Evolutionary conservation across 2,797 vertebrate genomes (phyloP), one percentile per base, ranked within the genome.

Genomic region (Coccyzus lansbergi): DNA sequence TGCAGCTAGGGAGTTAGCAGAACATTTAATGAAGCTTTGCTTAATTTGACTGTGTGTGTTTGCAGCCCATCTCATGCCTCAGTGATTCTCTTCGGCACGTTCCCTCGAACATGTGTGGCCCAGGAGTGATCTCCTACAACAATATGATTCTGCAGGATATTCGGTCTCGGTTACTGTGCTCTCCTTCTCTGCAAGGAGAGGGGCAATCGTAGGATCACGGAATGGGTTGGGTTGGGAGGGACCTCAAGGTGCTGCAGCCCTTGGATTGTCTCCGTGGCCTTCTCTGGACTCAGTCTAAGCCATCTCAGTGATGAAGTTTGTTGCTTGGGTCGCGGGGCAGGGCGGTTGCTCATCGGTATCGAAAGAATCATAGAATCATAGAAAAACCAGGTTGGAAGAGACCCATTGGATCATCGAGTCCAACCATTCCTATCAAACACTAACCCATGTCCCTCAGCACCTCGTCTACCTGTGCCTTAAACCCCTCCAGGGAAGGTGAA

Each of bases 51-150:
- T 28, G 7, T 42, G 62, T 68, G 2, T 33, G 29, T 79, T 84
- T 86, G 24, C 55, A 68, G 42, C 22, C 40, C 31, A 1, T 84
- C 95, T 82, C 12, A 7, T 26, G 29, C 51, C 58, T 34, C 40
- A 19, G 38, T 55, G 78, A 13, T 22, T 71, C 82, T 29, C 25
- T 76, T 22, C 36, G 78, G 38, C 55, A 9, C 8, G 3, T 2
- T 46, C 55, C 59, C 85, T 79, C 20, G 21, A 49, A 36, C 49
- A 6, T 3, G 2, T 7, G 58, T 0, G 0, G 2, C 8, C 62
- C 12, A 1, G 3, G 46, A 63, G n/a, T 26, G 22, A 3, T 12
- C 71, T 79, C 24, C 58, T 28, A 46, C 22, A 53, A 12, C 49
- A 25, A 8, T 2, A 16, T 20, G 44, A 55, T 51, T 53, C 71